Percentiles rank a stretch among this genome's conserved stretches.
These are phyloP conservation scores for Polypedilum vanderplanki DNA, from an alignment of 1,140 invertebrate species.

Conservation along the genomic window DNA sequence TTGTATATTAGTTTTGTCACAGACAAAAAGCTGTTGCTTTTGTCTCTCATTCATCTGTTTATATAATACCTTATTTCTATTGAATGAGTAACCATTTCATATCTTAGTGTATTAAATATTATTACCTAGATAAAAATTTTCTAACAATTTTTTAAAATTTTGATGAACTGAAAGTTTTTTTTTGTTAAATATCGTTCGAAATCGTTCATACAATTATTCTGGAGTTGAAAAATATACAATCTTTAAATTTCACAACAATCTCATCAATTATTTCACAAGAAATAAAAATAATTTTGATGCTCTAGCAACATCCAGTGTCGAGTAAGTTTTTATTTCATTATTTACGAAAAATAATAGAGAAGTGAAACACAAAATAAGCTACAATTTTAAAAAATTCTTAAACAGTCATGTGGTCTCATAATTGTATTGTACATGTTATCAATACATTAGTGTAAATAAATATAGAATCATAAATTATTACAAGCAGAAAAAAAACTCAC, in stretches of 20 bases:
- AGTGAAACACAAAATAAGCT: background rate
- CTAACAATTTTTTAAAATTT: background rate
- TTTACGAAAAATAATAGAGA: background rate
- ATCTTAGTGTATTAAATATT: background rate
- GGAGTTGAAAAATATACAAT: too few species aligned
- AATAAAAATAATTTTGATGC: background rate
- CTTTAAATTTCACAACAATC: background rate
- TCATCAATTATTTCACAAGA: background rate
- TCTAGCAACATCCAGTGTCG: background rate
- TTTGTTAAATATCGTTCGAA: too few species aligned
- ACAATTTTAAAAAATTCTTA: background rate
- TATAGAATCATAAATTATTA: background rate
- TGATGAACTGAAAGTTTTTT: too few species aligned
- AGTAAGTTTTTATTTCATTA: constrained; percentile 5
- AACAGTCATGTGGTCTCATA: background rate
- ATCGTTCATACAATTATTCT: background rate
- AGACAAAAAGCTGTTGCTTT: constrained; percentile 7
- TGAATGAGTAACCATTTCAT: background rate
- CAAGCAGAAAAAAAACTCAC: background rate
- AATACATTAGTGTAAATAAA: background rate
- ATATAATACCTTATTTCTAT: background rate
- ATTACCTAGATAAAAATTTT: background rate
- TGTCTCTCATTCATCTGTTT: background rate
- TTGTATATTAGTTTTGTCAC: background rate
- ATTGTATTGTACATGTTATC: background rate